A percentile compares a stretch with the other conserved stretches of the same genome.
These are phyloP conservation scores for Telmatherina bonti DNA, from an alignment of 2,797 vertebrate genomes.

Conservation along the genomic window DNA sequence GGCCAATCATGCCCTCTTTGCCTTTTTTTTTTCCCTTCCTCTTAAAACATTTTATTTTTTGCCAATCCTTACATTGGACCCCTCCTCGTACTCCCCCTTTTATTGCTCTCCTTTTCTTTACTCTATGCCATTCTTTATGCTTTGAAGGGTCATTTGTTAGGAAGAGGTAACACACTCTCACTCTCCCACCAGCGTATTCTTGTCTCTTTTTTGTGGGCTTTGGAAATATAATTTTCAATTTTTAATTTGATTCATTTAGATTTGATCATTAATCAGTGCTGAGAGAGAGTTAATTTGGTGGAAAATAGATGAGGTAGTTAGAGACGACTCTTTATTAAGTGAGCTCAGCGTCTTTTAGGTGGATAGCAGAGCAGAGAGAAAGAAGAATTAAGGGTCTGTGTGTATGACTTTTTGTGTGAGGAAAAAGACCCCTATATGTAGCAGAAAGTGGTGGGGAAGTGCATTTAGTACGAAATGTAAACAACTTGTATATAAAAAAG, in stretches of 20 bases:
- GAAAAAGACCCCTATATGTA: conserved; percentile 1
- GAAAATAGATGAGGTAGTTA: conserved; percentile 99
- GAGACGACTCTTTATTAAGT: conserved; percentile 96
- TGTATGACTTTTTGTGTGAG: conserved; percentile 36
- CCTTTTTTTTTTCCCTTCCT: conserved; percentile 17
- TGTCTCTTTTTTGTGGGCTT: conserved; percentile 91
- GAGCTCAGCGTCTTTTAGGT: conserved; percentile 84
- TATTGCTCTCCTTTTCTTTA: conserved; percentile 75
- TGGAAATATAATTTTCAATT: conserved; percentile 99
- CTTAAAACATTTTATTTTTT: conserved; percentile 19
- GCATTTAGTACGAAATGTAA: too few relatives aligned
- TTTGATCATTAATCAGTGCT: conserved; percentile 99
- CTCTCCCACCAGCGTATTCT: conserved; percentile 83
- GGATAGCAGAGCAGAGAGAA: conserved; percentile 51
- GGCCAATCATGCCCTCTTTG: conserved; percentile 7
- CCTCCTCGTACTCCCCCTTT: conserved; percentile 43
- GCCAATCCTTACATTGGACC: conserved; percentile 62
- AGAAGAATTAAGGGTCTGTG: conserved; percentile 42
- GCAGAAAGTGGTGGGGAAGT: conserved; percentile 12
- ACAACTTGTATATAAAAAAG: background rate
- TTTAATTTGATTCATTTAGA: conserved; percentile 99
- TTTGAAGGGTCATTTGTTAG: conserved; percentile 99
- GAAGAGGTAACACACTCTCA: conserved; percentile 88
- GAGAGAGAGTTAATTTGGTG: conserved; percentile 99
- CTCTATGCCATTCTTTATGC: conserved; percentile 93